Base-by-base conservation (phyloP, 2,797 vertebrate species). In the Coregonus ussuriensis region DNA sequence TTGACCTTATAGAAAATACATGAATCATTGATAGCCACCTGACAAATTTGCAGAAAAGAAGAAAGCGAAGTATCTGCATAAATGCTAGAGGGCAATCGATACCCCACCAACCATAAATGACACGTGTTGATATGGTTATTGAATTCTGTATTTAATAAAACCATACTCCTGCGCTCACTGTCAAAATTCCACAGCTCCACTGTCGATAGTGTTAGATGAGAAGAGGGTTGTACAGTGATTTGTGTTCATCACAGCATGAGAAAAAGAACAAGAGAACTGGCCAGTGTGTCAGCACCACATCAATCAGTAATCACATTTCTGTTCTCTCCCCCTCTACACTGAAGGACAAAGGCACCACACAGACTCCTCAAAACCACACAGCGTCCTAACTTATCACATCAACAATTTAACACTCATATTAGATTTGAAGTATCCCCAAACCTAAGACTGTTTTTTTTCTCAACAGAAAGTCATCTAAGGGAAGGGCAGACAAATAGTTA, bases 91-190 rank as follows among this genome's bases (percentile, higher is more conserved):
- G 74, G 76, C 74, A 80, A 92, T 93, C 92, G 4, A 93, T 93
- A 90, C 79, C 84, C 88, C 91, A 90, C 89, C 83, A 85, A 88
- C 86, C 88, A 88, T 71, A 92, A 92, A 91, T 91, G 91, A 90
- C 92, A 88, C 88, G 81, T 89, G 89, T 87, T 89, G 88, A 92
- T 93, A 91, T 90, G 92, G 86, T 87, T 92, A 93, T 93, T 92
- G 92, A 88, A 92, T 93, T 93, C 90, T 83, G 81, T 80, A 72
- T 92, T 92, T 93, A 94, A 93, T 93, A 94, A 93, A 93, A 92
- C 86, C 91, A 88, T 78, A 89, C 84, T 52, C 68, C 82, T 31
- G 85, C 78, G 62, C 86, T 79, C 80, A 80, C 88, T 80, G 87
- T 86, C 91, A 89, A 88, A 47, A 83, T 72, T 71, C 76, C 80